Percentiles rank a stretch among this genome's conserved stretches.
Conservation (phyloP, 2,888 invertebrate genomes). For the Acleris sparsana region DNA sequence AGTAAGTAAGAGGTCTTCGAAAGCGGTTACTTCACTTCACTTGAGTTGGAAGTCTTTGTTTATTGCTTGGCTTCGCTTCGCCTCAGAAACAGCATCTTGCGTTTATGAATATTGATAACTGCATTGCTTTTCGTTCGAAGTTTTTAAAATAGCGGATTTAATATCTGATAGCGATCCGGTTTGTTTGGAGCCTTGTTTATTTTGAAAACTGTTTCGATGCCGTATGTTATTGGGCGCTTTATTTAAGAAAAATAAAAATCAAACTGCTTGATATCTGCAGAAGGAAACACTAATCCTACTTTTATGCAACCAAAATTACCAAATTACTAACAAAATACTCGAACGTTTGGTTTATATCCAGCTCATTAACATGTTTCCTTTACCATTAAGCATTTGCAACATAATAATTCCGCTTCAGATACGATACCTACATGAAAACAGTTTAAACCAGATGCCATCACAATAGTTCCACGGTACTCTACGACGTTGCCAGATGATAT, state of each 20-base stretch:
- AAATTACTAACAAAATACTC: too few species aligned
- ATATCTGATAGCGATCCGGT: conserved; percentile 57
- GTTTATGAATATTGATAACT: conserved; percentile 81
- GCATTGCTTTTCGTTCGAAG: conserved; percentile 65
- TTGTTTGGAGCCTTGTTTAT: conserved; percentile 54
- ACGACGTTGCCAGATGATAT: conserved; percentile 22
- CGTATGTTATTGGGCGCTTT: conserved; percentile 10
- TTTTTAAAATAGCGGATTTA: conserved; percentile 70
- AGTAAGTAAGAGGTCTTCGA: conserved; percentile 68
- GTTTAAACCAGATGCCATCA: not conserved
- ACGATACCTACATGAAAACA: not conserved
- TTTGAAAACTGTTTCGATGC: conserved; percentile 38
- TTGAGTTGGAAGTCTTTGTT: conserved; percentile 70
- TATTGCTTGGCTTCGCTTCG: conserved; percentile 75
- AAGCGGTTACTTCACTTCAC: conserved; percentile 65
- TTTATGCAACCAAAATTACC: too few species aligned
- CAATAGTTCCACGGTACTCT: conserved; percentile 1
- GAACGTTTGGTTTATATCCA: too few species aligned
- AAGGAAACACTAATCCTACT: not conserved
- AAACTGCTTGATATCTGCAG: not conserved
- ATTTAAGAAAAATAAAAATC: not conserved
- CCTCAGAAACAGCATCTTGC: conserved; percentile 64
- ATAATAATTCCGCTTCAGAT: too few species aligned
- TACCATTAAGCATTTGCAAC: too few species aligned
- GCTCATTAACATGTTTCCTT: too few species aligned